Base-by-base conservation (phyloP, 2,113 vertebrate species). In the Phalacrocorax pelagicus region DNA sequence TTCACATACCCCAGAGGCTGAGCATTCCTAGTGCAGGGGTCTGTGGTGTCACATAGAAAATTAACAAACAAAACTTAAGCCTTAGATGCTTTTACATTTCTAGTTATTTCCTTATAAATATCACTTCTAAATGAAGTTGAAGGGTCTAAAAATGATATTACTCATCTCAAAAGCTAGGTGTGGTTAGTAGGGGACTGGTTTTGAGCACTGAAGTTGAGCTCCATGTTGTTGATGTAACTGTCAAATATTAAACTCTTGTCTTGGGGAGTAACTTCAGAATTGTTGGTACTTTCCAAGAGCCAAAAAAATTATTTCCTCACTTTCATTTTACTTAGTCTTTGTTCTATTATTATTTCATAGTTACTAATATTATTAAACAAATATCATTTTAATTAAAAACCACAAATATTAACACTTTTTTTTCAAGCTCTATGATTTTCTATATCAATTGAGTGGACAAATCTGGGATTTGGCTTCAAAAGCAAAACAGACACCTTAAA, bases 221-320 rank as follows among this genome's bases (percentile, higher is more conserved):
- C 36, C 46, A 9, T 3, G 0, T 47, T 71, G 47, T 36, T 86
- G 82, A 40, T 77, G 44, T 69, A 84, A 81, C 38, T 84, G 61
- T 63, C 59, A 78, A 15, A 30, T 22, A 16, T 85, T 86, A 52
- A 44, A 66, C 12, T n/a, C 30, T 90, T 65, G 38, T 92, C 70
- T 79, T 58, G 77, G 46, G 73, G 42, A 84, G 2, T 57, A 84
- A 30, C 36, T 90, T 88, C 67, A 73, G 6, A 95, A 92, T 78
- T 75, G 44, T 66, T 81, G 93, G 86, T 88, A 44, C 91, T 94
- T 94, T 87, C 93, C 90, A 78, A 73, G 51, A 83, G 27, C 40
- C 29, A 26, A 27, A 88, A 81, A 44, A 23, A 27, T 10, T 58
- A 18, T 83, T 57, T 12, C 8, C 19, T 80, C 3, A 3, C 36